Conservation (phyloP, 2,797 vertebrate species). For the Tarsius wallacei region DNA sequence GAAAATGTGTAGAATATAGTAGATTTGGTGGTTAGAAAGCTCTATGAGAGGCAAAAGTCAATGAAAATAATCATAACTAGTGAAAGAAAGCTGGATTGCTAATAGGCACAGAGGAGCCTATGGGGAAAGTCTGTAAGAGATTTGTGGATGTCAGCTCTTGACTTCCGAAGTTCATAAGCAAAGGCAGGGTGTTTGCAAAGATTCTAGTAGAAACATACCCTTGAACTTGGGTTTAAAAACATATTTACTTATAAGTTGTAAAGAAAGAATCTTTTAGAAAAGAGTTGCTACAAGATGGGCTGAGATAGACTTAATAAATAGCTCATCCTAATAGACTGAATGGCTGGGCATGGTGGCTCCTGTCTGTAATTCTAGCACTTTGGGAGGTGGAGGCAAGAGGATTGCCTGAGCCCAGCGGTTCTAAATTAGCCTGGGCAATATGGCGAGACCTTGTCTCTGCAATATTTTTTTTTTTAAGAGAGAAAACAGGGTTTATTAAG, state of each 20-base stretch:
- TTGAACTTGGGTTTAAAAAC: slow-evolving; percentile 29
- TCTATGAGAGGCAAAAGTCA: not conserved
- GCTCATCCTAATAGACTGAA: not conserved
- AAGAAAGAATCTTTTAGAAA: slow-evolving; percentile 44
- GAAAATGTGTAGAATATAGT: slow-evolving; percentile 25
- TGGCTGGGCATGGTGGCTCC: too few species aligned
- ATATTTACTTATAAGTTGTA: not conserved
- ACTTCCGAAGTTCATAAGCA: not conserved
- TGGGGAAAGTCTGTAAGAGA: not conserved
- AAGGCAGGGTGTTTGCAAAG: not conserved
- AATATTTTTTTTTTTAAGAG: too few species aligned
- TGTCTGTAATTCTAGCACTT: too few species aligned
- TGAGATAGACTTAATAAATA: not conserved
- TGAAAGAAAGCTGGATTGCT: not conserved
- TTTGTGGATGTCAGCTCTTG: not conserved
- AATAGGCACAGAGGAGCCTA: not conserved
- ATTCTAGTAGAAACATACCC: not conserved
- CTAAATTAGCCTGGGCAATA: too few species aligned
- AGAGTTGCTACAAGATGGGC: not conserved
- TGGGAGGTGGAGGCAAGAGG: too few species aligned
- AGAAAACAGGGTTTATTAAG: too few species aligned
- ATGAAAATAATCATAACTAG: not conserved
- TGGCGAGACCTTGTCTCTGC: too few species aligned
- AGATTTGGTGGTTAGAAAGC: slow-evolving; percentile 33
- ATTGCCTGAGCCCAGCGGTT: too few species aligned